Evolutionary conservation across 35 echinoderm and acorn worm species (phyloP).

Genomic region (Amphiura filiformis): DNA sequence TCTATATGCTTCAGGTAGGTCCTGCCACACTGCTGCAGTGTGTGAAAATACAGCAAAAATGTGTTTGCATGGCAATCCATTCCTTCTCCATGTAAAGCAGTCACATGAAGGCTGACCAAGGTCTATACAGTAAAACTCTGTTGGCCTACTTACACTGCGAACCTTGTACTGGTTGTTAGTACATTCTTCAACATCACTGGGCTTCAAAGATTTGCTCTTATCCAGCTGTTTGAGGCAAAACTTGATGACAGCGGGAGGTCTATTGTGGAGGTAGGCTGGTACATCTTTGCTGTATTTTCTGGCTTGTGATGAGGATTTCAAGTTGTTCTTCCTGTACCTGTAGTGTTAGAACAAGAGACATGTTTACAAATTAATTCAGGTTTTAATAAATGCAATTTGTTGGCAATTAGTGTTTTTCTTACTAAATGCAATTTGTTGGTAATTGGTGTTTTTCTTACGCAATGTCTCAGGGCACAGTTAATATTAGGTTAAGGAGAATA

Average conservation of each 20-base stretch:
- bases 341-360: neutral
- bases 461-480: neutral
- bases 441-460: neutral
- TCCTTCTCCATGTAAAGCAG: neutral
- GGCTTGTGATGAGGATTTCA: neutral
- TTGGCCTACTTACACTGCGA: neutral
- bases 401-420: neutral
- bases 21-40: neutral
- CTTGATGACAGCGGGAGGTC: neutral
- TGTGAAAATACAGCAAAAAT: neutral
- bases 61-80: neutral
- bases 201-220: neutral
- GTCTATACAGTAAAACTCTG: neutral
- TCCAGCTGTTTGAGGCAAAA: neutral
- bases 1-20: neutral
- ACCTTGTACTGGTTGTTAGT: neutral
- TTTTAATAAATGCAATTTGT: neutral
- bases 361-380: neutral
- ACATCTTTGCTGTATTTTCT: neutral
- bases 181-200: neutral
- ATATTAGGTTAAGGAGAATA: neutral
- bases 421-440: neutral
- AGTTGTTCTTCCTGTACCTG: neutral
- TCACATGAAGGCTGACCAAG: neutral
- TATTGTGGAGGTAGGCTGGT: neutral